Base-by-base conservation (phyloP, 2,113 vertebrate species). In the Clarias batrachus region DNA sequence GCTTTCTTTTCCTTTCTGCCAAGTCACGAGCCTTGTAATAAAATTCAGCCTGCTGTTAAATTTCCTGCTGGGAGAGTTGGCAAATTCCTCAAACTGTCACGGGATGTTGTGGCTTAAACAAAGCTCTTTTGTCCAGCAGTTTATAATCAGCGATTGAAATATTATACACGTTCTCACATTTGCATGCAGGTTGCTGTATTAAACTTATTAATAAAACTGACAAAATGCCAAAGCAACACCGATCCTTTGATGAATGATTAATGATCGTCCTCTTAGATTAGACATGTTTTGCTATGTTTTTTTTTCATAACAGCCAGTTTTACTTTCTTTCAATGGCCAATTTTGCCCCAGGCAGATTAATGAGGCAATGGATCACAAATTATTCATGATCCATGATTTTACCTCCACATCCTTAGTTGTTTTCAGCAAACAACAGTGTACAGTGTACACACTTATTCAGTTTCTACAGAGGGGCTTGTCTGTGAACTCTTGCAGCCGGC, bases 201-300 rank as follows among this genome's bases (percentile, higher is more conserved):
- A 80, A 81, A 62, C 59, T n/a, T 62, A 81, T 81, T 81, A 62
- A 23, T 62, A 62, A 37, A 19, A 41, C 57, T 81, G 57, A 62
- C 78, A 62, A 62, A 25, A 81, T 11, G 59, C n/a, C 78, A 25
- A 41, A 81, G 57, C 78, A 23, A 14, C 57, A 81, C 11, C 4
- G 13, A 23, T 41, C 37, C 57, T 25, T 25, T 62, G 19, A 60
- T 62, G 33, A 81, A 81, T 62, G 78, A 81, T 81, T 81, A 41
- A 81, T 81, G 59, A 60, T 16, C 78, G 23, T 25, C 19, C 11
- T 37, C 78, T 62, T 30, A 21, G 17, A 81, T 62, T 25, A 16
- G 30, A 81, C 30, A 7, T 37, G 30, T 33, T 80, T 80, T 79
- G 17, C 14, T 16, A 23, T 9, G 1, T 23, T 37, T 80, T 62